phyloP scores from a whole-genome alignment of 2,797 vertebrate species.

The Leuciscus waleckii region DNA sequence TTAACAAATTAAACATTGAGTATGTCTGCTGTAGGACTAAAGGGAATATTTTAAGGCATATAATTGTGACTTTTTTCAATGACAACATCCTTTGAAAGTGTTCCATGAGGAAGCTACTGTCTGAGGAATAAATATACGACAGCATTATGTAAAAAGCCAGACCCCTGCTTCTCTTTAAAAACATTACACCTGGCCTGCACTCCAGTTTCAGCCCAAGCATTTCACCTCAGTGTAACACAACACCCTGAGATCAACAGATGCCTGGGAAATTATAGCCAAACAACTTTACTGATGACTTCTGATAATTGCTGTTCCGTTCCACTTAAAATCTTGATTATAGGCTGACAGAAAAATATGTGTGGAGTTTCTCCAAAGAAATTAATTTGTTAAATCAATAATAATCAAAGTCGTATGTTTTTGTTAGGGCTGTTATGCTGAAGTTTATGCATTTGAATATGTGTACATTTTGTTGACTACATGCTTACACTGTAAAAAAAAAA shows the following conservation, averaged over 20 bases:
- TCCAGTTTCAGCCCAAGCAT: constrained; percentile 68
- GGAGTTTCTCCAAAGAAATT: background rate
- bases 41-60: constrained; percentile 18
- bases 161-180: constrained; percentile 48
- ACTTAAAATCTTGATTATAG: constrained; percentile 20
- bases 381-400: background rate
- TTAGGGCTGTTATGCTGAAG: background rate
- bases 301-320: constrained; percentile 9
- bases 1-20: constrained; percentile 22
- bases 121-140: constrained; percentile 16
- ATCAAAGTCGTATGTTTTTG: background rate
- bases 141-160: constrained; percentile 28
- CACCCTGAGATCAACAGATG: constrained; percentile 65
- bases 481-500: too few species aligned
- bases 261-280: constrained; percentile 63
- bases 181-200: constrained; percentile 58
- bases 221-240: constrained; percentile 65
- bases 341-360: constrained; percentile 22
- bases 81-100: constrained; percentile 25
- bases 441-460: background rate
- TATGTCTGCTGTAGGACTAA: background rate
- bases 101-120: constrained; percentile 36
- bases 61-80: constrained; percentile 27
- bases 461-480: background rate
- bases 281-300: constrained; percentile 22